Evolutionary conservation across 2,113 vertebrate species (phyloP).

Genomic region (Bubo bubo): DNA sequence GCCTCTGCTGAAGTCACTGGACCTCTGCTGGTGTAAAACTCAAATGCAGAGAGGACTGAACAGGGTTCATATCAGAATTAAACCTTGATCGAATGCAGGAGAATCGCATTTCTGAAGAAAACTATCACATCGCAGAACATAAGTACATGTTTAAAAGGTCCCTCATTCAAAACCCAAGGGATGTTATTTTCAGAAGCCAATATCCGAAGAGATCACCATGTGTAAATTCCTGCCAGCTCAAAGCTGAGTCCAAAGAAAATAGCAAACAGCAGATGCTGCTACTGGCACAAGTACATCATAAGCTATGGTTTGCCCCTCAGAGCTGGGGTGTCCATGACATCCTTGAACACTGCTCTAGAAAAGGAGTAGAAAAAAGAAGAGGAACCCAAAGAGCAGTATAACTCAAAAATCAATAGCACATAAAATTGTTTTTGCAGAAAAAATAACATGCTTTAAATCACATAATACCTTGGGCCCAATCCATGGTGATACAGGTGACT

Average conservation of each 20-base stretch:
- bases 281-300: not conserved
- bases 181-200: not conserved
- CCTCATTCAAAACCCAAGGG: not conserved
- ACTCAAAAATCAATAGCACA: slow-evolving; percentile 34
- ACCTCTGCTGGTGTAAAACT: not conserved
- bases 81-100: not conserved
- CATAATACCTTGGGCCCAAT: not conserved
- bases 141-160: not conserved
- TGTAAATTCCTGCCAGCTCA: not conserved
- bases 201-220: slow-evolving; percentile 3
- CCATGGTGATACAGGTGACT: not conserved
- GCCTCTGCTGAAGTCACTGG: not conserved
- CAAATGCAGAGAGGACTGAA: not conserved
- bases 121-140: not conserved
- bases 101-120: not conserved
- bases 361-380: not conserved
- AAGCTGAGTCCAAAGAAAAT: slow-evolving; percentile 32
- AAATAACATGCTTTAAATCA: slow-evolving; percentile 37
- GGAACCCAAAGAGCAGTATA: not conserved
- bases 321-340: not conserved
- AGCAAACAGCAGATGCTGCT: slow-evolving; percentile 38
- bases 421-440: slow-evolving; percentile 27
- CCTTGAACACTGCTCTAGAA: not conserved
- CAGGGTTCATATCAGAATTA: not conserved
- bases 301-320: not conserved